Conservation (phyloP, 1,140 invertebrate species). For the Rhyzopertha dominica region DNA sequence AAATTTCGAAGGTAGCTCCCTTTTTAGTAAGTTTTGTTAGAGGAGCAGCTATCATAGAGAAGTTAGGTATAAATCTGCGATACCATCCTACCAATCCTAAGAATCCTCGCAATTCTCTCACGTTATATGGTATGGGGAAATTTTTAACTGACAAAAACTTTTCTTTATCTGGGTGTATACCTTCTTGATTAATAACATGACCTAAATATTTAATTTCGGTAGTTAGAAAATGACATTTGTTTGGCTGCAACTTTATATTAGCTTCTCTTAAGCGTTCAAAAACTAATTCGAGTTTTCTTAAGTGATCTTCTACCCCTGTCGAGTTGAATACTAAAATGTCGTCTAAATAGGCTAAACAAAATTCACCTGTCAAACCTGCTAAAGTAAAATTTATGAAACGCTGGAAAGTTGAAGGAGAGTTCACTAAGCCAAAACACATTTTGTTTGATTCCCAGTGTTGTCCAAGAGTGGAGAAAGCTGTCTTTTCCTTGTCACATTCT, state of each 20-base stretch:
- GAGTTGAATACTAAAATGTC: slow-evolving; percentile 12
- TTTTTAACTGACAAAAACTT: slow-evolving; percentile 12
- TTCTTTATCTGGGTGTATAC: slow-evolving; percentile 11
- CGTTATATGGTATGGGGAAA: slow-evolving; percentile 13
- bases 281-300: neutral
- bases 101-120: too few relatives aligned
- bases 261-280: too few relatives aligned
- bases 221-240: slow-evolving; percentile 13
- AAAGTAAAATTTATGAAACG: slow-evolving; percentile 11
- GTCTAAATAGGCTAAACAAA: slow-evolving; percentile 11
- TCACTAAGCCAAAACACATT: neutral
- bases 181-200: slow-evolving; percentile 14
- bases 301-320: slow-evolving; percentile 1
- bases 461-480: neutral
- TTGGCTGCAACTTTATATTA: slow-evolving; percentile 11
- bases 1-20: too few relatives aligned
- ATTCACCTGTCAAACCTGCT: slow-evolving; percentile 4
- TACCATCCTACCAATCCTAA: too few relatives aligned
- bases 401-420: slow-evolving; percentile 9
- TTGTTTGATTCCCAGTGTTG: neutral
- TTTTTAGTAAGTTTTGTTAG: too few relatives aligned
- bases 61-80: too few relatives aligned
- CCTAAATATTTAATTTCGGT: slow-evolving; percentile 16
- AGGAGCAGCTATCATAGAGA: too few relatives aligned
- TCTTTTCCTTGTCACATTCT: neutral